These are phyloP conservation scores for Eurypyga helias DNA, from an alignment of 2,113 vertebrate species.

Conservation along the genomic window DNA sequence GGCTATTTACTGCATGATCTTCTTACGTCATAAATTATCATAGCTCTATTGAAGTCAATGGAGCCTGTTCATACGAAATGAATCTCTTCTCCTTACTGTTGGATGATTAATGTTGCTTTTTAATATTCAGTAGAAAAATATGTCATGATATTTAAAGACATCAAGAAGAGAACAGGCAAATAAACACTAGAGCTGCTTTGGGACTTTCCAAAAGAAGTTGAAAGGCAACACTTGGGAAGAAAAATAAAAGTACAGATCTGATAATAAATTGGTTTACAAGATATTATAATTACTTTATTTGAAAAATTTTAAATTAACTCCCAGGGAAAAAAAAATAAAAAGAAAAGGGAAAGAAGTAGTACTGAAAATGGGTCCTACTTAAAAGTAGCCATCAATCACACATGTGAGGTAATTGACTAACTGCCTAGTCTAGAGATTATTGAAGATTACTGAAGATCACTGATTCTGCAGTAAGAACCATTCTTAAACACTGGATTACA, in stretches of 20 bases:
- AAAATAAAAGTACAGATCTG: not conserved
- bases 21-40: conserved; percentile 10
- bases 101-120: conserved; percentile 19
- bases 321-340: not conserved
- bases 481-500: conserved; percentile 26
- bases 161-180: not conserved
- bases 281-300: not conserved
- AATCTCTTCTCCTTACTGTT: not conserved
- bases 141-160: not conserved
- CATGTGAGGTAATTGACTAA: not conserved
- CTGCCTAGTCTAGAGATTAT: conserved; percentile 8
- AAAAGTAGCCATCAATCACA: not conserved
- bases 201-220: not conserved
- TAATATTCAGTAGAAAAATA: conserved; percentile 25
- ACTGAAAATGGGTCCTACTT: not conserved
- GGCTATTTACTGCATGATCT: conserved; percentile 33
- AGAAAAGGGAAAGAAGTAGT: not conserved
- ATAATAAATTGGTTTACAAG: not conserved
- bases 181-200: not conserved
- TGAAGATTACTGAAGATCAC: conserved; percentile 35
- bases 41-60: not conserved
- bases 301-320: not conserved
- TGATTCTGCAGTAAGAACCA: not conserved
- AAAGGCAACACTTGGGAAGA: not conserved
- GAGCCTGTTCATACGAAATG: not conserved